Conservation (phyloP, 2,113 vertebrate species). For the Calyptomena viridis region DNA sequence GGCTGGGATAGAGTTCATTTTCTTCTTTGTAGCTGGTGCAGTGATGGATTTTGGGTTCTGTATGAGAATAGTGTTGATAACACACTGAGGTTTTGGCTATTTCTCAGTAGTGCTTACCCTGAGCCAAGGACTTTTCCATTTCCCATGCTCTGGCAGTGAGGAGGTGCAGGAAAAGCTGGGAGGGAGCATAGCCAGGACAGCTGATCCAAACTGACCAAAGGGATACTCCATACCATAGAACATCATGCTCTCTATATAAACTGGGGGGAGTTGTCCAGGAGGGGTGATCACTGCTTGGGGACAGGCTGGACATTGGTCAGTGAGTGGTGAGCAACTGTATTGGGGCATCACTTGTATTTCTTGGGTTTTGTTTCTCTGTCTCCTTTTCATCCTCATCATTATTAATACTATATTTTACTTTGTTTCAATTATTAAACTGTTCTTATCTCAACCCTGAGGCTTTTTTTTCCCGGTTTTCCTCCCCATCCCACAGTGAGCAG, state of each 20-base stretch:
- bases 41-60: not conserved
- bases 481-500: not conserved
- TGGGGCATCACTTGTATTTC: not conserved
- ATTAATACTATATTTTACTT: not conserved
- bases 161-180: not conserved
- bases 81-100: not conserved
- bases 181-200: not conserved
- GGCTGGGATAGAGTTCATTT: not conserved
- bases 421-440: not conserved
- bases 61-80: not conserved
- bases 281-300: not conserved
- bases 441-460: not conserved
- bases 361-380: not conserved
- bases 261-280: not conserved
- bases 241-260: not conserved
- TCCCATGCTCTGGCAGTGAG: not conserved
- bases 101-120: not conserved
- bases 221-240: not conserved
- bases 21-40: not conserved
- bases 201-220: not conserved
- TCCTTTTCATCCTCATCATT: not conserved
- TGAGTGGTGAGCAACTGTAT: not conserved
- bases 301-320: not conserved
- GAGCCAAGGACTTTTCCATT: not conserved
- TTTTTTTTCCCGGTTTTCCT: not conserved